Conservation (phyloP, 1,140 invertebrate genomes). For the Papilio aristodemus region DNA sequence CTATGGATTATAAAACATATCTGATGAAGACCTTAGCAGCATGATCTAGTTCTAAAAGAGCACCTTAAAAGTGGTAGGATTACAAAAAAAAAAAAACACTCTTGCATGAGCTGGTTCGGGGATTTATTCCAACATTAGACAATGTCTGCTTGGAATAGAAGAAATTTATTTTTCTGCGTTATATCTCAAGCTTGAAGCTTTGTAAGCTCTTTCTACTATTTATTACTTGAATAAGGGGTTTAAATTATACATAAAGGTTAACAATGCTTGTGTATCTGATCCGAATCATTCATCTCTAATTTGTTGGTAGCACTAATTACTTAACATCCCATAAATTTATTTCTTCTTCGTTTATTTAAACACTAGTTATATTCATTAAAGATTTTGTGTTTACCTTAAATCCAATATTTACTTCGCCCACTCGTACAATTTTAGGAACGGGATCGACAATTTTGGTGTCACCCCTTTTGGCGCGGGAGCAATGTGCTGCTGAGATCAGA, state of each 20-base stretch:
- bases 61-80: too few relatives aligned
- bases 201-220: too few relatives aligned
- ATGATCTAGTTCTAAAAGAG: neutral
- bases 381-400: neutral
- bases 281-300: neutral
- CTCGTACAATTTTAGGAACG: conserved; percentile 44
- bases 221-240: too few relatives aligned
- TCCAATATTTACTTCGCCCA: conserved; percentile 36
- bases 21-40: neutral
- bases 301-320: neutral
- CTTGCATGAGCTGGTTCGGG: too few relatives aligned
- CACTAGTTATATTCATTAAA: neutral
- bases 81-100: too few relatives aligned
- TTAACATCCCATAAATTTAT: neutral
- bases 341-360: too few relatives aligned
- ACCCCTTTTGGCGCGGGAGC: conserved; percentile 34
- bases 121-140: too few relatives aligned
- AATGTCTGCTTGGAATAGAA: too few relatives aligned
- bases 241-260: too few relatives aligned
- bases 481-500: conserved; percentile 51
- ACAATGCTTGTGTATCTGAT: neutral
- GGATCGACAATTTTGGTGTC: conserved; percentile 40
- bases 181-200: too few relatives aligned
- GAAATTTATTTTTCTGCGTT: too few relatives aligned
- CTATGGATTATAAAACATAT: conserved; percentile 29